Conservation (phyloP, 1,140 invertebrate genomes). For the Drosophila eugracilis region DNA sequence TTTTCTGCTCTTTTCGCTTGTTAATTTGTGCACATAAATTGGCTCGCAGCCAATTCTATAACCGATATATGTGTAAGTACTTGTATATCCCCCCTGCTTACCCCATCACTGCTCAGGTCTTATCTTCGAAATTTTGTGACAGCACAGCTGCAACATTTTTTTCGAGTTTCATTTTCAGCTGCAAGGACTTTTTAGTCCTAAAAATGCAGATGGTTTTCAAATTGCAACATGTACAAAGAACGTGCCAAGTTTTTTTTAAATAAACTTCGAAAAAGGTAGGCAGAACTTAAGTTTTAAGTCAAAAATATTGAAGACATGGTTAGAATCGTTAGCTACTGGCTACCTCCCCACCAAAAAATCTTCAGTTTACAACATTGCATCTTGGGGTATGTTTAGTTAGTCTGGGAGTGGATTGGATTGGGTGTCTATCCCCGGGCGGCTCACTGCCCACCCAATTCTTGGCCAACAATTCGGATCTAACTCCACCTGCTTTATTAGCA, state of each 20-base stretch:
- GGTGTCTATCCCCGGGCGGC: not conserved
- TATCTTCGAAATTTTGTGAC: not conserved
- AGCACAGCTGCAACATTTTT: conserved; percentile 38
- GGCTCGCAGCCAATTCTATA: conserved; percentile 46
- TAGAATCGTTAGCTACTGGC: not conserved
- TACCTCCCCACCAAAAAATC: not conserved
- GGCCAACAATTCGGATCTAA: not conserved
- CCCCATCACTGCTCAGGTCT: conserved; percentile 2
- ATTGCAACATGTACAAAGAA: conserved; percentile 7
- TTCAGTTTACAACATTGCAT: not conserved
- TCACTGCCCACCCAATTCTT: conserved; percentile 3
- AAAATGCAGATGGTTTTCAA: conserved; percentile 16
- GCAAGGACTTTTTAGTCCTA: conserved; percentile 8
- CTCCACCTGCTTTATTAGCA: conserved; percentile 21
- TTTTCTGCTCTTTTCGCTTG: conserved; percentile 19
- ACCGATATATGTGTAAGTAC: not conserved
- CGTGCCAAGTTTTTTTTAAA: conserved; percentile 5
- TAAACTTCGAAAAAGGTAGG: too few relatives aligned
- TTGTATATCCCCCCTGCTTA: conserved; percentile 1
- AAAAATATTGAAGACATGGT: too few relatives aligned
- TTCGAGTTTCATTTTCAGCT: conserved; percentile 30
- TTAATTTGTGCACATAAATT: conserved; percentile 78
- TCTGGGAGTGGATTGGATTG: not conserved
- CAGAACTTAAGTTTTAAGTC: too few relatives aligned
- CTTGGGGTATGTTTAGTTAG: too few relatives aligned